Evolutionary conservation across 2,888 invertebrate species (phyloP), one percentile per base, ranked within the genome.

Genomic region (Netelia fuscicornis): DNA sequence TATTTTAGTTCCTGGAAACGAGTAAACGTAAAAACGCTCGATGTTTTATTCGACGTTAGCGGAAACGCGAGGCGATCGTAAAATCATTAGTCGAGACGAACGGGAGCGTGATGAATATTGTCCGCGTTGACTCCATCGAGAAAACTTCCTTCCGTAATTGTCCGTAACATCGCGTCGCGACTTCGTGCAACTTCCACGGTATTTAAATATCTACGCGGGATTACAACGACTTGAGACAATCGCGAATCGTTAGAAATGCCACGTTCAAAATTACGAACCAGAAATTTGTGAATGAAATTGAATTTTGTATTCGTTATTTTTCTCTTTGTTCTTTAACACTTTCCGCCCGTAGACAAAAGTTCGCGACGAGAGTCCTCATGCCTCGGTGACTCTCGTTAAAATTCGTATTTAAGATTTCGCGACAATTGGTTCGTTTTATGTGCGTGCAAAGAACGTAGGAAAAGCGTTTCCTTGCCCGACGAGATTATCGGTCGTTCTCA

Each of bases 71-170:
- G 77, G 62, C 74, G 52, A 64, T 62, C 74, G 68, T 56, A 54
- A 68, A 78, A 74, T 83, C 20, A 30, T 74, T 62, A 58, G 37
- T n/a, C 48, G 9, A 52, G 64, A 65, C 25, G 9, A 17, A 58
- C 58, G 23, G 20, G 58, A 20, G 58, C 20, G 9, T 1, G n/a
- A 8, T 58, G 13, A 11, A 58, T 9, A 20, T 58, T 42, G 58
- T n/a, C 25, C n/a, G n/a, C 52, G 54, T 48, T 37, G 37, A 42
- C 60, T 67, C 9, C 25, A 60, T 25, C 58, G 17, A 58, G 23
- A 62, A 62, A 70, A 67, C 54, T 58, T 72, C 37, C 58, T 76
- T 70, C 81, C 71, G 62, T 83, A 83, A 83, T 83, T 83, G 77
- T 72, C 77, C 64, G 58, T 72, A 56, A 58, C 71, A 60, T 58